Evolutionary conservation across 2,113 vertebrate genomes (phyloP), one percentile per base, ranked within the genome.

Genomic region (Hiodon tergisus): DNA sequence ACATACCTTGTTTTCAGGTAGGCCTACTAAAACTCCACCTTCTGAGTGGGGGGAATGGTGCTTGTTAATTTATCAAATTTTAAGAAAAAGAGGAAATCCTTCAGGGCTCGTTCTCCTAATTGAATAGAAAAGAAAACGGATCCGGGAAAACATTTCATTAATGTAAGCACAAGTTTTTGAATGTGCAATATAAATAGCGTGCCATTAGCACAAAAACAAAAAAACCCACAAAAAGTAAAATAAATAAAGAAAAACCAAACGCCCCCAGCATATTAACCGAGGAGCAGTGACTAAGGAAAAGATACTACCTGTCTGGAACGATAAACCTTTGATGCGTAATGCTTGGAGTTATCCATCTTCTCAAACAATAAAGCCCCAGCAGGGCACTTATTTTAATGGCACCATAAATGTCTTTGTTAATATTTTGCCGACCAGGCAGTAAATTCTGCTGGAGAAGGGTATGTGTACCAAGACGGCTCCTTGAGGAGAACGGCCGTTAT

Each of bases 401-500:
- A 62, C 68, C 68, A 76, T 76, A 76, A 76, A 76, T 71, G 75
- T 76, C 75, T 76, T 69, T 17, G 59, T 53, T 63, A 61, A 76
- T 79, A 83, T 77, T 58, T 71, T 68, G 68, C 71, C 54, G 46
- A 67, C 77, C 59, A 66, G 70, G 62, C 76, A 78, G 75, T 81
- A 87, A 87, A 87, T 88, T 81, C 69, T 81, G 66, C 75, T 16
- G 88, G 89, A 84, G 0, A 88, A 87, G 83, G 77, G 80, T 77
- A 76, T 85, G 82, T 84, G 79, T 84, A 85, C 78, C 75, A 81
- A 85, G 82, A 85, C 71, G 59, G 79, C 78, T 71, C 72, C 73
- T 85, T 78, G 31, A 82, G 80, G 63, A 84, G 81, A 79, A 62
- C 79, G 83, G 73, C 77, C 77, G 83, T 80, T 88, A 80, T 80